Percentiles rank a stretch among this genome's conserved stretches.
Conservation (phyloP, 2,113 vertebrate species). For the Chascanopsetta lugubris region DNA sequence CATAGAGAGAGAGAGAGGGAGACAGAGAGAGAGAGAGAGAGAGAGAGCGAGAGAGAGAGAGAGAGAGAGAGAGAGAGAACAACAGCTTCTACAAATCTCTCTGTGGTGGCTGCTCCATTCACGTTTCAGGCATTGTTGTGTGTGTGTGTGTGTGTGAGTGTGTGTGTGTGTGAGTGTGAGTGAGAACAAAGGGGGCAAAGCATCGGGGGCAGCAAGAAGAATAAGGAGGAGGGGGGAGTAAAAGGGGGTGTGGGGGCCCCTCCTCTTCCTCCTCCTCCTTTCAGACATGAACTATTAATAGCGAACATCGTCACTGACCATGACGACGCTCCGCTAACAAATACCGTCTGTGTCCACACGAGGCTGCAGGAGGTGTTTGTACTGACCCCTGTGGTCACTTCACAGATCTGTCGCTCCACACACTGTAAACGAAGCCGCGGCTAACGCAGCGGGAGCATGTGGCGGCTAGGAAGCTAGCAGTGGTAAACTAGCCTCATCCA, state of each 20-base stretch:
- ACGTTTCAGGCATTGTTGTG: constrained; percentile 54
- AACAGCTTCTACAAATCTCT: constrained; percentile 48
- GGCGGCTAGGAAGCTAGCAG: too few relatives aligned
- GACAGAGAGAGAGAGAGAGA: constrained; percentile 11
- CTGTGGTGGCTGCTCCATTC: constrained; percentile 57
- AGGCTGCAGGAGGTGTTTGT: too few relatives aligned
- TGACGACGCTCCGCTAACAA: not conserved
- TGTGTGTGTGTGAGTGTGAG: constrained; percentile 16
- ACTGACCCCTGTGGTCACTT: too few relatives aligned
- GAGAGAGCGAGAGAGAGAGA: not conserved
- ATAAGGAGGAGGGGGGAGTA: not conserved
- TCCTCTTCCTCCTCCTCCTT: not conserved
- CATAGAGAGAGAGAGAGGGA: constrained; percentile 2
- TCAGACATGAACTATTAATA: not conserved
- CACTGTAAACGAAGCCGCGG: too few relatives aligned
- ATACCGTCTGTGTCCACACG: not conserved
- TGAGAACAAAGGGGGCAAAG: constrained; percentile 66
- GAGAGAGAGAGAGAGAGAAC: constrained; percentile 18
- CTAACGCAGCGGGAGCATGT: too few relatives aligned
- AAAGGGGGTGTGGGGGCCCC: not conserved
- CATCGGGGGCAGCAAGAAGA: constrained; percentile 32
- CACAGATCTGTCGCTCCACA: too few relatives aligned
- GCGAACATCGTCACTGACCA: not conserved
- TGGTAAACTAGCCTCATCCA: too few relatives aligned
- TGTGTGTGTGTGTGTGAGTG: constrained; percentile 36